Evolutionary conservation across 1,140 invertebrate species (phyloP).

Genomic region (Hestina assimilis): DNA sequence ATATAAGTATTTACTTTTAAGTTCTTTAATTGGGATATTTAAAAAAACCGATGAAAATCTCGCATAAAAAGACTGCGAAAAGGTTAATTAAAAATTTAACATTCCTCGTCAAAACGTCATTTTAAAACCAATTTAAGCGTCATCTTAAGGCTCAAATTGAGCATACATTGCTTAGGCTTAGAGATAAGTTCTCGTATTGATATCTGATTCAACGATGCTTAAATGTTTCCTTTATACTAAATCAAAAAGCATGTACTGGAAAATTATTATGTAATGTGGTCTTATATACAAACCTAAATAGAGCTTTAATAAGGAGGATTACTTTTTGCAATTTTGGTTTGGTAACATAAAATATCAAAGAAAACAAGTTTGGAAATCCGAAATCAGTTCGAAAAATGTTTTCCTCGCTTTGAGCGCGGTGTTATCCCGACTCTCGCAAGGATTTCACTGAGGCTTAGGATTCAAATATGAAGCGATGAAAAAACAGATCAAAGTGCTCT

Average conservation of each 20-base stretch:
- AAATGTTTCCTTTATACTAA: too few relatives aligned
- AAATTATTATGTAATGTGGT: neutral
- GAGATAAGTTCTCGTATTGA: too few relatives aligned
- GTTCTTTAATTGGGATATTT: too few relatives aligned
- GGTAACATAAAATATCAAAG: neutral
- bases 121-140: too few relatives aligned
- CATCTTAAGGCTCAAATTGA: too few relatives aligned
- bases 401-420: slow-evolving; percentile 2
- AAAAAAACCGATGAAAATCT: too few relatives aligned
- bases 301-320: neutral
- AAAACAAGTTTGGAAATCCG: neutral
- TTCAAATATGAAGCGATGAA: slow-evolving; percentile 2
- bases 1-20: too few relatives aligned
- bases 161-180: too few relatives aligned
- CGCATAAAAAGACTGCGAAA: too few relatives aligned
- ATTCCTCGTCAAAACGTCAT: too few relatives aligned
- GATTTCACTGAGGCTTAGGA: slow-evolving; percentile 4
- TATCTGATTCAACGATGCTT: too few relatives aligned
- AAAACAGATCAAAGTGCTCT: slow-evolving; percentile 7
- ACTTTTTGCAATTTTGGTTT: neutral
- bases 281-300: neutral
- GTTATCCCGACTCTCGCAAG: slow-evolving; percentile 8
- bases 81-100: too few relatives aligned
- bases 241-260: neutral
- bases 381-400: slow-evolving; percentile 9